Base-by-base conservation (phyloP, 2,888 invertebrate species). In the Stenolophus ochropezus region DNA sequence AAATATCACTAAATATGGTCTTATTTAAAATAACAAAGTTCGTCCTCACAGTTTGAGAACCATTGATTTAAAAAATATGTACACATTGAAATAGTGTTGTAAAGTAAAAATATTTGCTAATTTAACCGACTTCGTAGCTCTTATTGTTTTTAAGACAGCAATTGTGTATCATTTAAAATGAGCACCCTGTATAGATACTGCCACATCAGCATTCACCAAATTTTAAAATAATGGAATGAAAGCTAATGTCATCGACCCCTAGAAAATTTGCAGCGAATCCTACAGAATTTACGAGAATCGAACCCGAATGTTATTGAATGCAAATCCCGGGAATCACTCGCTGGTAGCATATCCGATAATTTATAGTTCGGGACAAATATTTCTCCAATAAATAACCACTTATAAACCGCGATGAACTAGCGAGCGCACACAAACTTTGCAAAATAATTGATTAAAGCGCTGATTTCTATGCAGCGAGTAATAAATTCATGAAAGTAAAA, bases 351-450 rank as follows among this genome's bases (percentile, higher is more conserved):
- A 61, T 61, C 61, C 61, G 2, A 61, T 61, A 61, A 61, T 61
- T 61, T 61, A 61, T 16, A 61, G 61, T 25, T 61, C 25, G 4
- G 14, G 61, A 27, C 61, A 61, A 61, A 61, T 61, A 61, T 61
- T 61, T 61, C 61, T 14, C 23, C 61, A 61, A 61, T 61, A 61
- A 61, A 61, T 61, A 61, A 61, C 61, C 61, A 23, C 61, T 61
- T 61, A 61, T 25, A 23, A 27, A 61, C 61, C 14, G n/a, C 8
- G 1, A 14, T 14, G 11, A 8, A 23, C 61, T 16, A 61, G 27
- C 25, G 14, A 5, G 20, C 21, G 8, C 4, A 4, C 14, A 58
- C 25, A 14, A 61, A 61, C 61, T 61, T 61, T 61, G 21, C 2
- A 14, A 61, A 61, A 61, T 61, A 61, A 61, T 25, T 61, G 61